Base-by-base conservation (phyloP, 1,140 invertebrate genomes). In the Ostrea edulis region DNA sequence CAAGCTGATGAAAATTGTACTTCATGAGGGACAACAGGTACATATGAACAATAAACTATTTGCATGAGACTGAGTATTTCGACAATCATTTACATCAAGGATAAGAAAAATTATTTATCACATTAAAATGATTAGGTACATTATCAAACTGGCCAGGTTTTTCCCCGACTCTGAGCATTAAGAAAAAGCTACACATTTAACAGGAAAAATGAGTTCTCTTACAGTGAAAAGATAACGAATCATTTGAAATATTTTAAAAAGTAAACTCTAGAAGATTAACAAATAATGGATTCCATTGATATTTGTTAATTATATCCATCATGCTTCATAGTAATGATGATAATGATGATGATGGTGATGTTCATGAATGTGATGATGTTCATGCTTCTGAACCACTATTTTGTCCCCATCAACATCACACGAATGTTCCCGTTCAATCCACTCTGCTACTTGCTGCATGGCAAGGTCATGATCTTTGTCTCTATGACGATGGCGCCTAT, bases 321-420 rank as follows among this genome's bases (percentile, higher is more conserved):
- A 94, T 83, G 93, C 92, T 85, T 94, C 93, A 86, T 95, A 92
- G 93, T 97, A 97, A 95, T 97, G 97, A 95, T 97, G 97, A 94
- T 97, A 97, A 92, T 97, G 97, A 88, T 94, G 93, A 94, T 97
- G 97, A 93, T 97, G 97, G 91, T 97, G 97, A 91, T 97, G 97
- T 93, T 97, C 97, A 92, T 97, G 97, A 86, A 97, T 96, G 93
- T 97, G 97, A 92, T 96, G 96, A 89, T 96, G 96, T 90, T 96
- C 95, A 88, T 96, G 96, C 85, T 95, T 92, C 88, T 96, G 95
- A 20, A 95, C 92, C 8, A 93, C 89, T 65, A 93, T 89, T 86
- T 90, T 86, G 55, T 91, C 92, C 62, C 90, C 92, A 58, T 92
- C 90, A 86, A 92, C 82, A 81, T 92, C 94, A 91, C 89, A 92